phyloP scores from a whole-genome alignment of 2,888 invertebrate genomes.

The Drosophila rubida region DNA sequence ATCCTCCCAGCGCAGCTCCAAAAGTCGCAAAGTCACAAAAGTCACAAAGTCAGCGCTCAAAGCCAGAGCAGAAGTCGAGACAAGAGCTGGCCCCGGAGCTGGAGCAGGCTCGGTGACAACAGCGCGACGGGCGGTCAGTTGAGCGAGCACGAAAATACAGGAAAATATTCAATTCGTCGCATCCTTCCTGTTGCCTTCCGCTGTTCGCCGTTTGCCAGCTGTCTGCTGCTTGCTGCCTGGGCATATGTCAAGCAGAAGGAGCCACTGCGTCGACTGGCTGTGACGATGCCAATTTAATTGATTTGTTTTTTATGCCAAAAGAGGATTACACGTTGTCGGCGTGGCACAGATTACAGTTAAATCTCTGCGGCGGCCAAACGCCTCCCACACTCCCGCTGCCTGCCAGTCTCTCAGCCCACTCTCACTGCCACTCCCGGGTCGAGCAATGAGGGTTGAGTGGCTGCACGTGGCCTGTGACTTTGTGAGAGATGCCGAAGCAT shows the following conservation, averaged over 20 bases:
- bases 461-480: constrained; percentile 75
- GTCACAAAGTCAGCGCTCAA: constrained; percentile 56
- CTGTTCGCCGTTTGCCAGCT: constrained; percentile 16
- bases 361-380: constrained; percentile 47
- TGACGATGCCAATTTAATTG: constrained; percentile 80
- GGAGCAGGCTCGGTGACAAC: constrained; percentile 57
- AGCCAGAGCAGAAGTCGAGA: constrained; percentile 14
- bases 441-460: constrained; percentile 61
- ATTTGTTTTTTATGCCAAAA: constrained; percentile 85
- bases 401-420: neutral
- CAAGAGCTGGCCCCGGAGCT: neutral
- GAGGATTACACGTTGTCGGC: constrained; percentile 79
- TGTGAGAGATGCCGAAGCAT: constrained; percentile 31
- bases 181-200: constrained; percentile 78
- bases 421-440: neutral
- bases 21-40: constrained; percentile 65
- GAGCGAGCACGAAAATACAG: constrained; percentile 46
- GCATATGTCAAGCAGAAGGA: constrained; percentile 54
- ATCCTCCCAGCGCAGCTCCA: constrained; percentile 71
- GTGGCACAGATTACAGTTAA: constrained; percentile 77
- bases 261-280: constrained; percentile 26
- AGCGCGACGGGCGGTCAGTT: constrained; percentile 69
- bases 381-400: constrained; percentile 13
- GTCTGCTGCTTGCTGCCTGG: constrained; percentile 1
- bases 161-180: constrained; percentile 82